Evolutionary conservation across 2,888 invertebrate species (phyloP).

Genomic region (Urechis unicinctus): DNA sequence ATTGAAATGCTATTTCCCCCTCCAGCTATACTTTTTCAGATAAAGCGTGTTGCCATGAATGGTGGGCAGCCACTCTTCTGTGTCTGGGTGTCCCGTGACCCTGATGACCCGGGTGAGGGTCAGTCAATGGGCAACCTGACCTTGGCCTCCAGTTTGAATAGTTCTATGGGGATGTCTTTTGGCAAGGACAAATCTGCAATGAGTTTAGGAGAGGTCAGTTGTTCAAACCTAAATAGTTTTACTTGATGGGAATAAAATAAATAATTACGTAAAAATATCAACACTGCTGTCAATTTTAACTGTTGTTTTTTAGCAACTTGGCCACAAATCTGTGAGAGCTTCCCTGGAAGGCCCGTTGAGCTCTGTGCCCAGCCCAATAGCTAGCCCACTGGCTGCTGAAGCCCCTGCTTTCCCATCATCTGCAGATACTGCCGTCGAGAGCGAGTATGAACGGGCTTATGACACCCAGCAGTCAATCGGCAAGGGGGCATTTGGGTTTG

Average conservation of each 20-base stretch:
- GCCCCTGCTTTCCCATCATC: neutral
- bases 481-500: slow-evolving; percentile 69
- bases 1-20: neutral
- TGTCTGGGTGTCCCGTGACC: slow-evolving; percentile 60
- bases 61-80: slow-evolving; percentile 58
- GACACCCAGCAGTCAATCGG: slow-evolving; percentile 62
- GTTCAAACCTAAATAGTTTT: too few relatives aligned
- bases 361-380: too few relatives aligned
- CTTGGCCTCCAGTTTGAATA: slow-evolving; percentile 52
- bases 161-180: slow-evolving; percentile 48
- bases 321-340: too few relatives aligned
- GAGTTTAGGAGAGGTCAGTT: slow-evolving; percentile 34
- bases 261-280: too few relatives aligned
- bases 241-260: too few relatives aligned
- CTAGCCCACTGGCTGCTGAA: too few relatives aligned
- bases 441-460: slow-evolving; percentile 53
- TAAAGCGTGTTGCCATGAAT: slow-evolving; percentile 43
- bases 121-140: slow-evolving; percentile 42
- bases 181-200: slow-evolving; percentile 1
- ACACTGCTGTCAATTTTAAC: too few relatives aligned
- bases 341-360: too few relatives aligned
- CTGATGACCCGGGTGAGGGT: slow-evolving; percentile 39
- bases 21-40: slow-evolving; percentile 43
- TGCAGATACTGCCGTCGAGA: neutral
- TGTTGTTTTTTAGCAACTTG: too few relatives aligned